These are phyloP conservation scores for Struthidea cinerea DNA, from an alignment of 2,113 vertebrate species.

Conservation along the genomic window DNA sequence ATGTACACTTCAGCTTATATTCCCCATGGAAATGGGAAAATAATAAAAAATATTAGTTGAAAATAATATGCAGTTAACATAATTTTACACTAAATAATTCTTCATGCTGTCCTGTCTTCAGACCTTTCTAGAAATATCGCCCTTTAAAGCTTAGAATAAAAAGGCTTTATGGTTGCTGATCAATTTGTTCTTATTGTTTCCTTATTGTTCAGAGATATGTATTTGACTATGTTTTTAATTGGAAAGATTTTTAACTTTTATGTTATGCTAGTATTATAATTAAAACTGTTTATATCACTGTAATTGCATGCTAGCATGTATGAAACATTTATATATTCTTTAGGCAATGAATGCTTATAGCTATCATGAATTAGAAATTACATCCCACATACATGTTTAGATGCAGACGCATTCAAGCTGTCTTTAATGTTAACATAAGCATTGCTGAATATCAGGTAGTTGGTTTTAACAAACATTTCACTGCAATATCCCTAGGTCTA, in stretches of 20 bases:
- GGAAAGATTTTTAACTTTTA: neutral
- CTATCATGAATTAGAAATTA: neutral
- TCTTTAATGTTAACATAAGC: neutral
- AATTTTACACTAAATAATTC: neutral
- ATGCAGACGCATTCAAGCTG: neutral
- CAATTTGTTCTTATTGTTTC: neutral
- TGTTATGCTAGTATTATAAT: neutral
- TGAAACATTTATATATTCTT: neutral
- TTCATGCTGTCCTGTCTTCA: neutral
- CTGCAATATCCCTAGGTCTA: neutral
- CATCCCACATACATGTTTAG: neutral
- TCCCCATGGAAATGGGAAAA: neutral
- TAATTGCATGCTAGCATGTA: neutral
- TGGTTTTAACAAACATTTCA: neutral
- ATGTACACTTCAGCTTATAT: neutral
- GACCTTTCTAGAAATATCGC: neutral
- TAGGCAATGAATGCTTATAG: neutral
- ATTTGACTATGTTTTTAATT: neutral
- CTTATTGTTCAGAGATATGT: neutral
- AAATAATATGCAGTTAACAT: slow-evolving; percentile 9
- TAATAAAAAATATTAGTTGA: slow-evolving; percentile 15
- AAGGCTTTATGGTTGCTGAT: neutral
- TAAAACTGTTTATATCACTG: neutral
- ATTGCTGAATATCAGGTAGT: neutral
- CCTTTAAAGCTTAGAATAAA: neutral